These are phyloP conservation scores for Octonoba sinensis DNA, from an alignment of 2,888 invertebrate genomes.

Conservation along the genomic window DNA sequence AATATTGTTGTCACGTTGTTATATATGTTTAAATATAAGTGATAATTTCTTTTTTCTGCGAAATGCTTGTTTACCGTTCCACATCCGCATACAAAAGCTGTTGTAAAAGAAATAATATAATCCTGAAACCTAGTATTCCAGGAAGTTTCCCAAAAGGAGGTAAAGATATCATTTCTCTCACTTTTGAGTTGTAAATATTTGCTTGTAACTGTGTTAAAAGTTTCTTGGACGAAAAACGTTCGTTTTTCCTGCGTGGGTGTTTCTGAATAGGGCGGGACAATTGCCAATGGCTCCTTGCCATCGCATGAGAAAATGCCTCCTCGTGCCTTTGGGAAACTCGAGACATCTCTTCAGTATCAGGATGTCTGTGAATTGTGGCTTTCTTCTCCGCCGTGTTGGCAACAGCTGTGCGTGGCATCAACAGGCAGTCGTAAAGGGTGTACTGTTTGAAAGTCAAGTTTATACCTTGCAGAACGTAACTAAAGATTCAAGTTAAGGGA, in stretches of 20 bases:
- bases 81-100: too few species aligned
- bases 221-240: too few species aligned
- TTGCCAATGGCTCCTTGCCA: slow-evolving; percentile 47
- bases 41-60: too few species aligned
- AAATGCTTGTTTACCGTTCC: too few species aligned
- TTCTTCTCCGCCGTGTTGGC: too few species aligned
- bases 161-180: slow-evolving; percentile 17
- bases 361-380: neutral
- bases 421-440: too few species aligned
- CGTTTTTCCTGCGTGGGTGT: slow-evolving; percentile 26
- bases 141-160: too few species aligned
- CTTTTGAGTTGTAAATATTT: slow-evolving; percentile 26
- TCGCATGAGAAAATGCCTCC: slow-evolving; percentile 31
- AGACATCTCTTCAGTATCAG: slow-evolving; percentile 19
- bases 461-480: slow-evolving; percentile 11
- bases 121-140: too few species aligned
- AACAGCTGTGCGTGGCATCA: too few species aligned
- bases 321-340: slow-evolving; percentile 23
- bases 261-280: slow-evolving; percentile 22
- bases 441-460: slow-evolving; percentile 25
- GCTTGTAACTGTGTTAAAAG: slow-evolving; percentile 1
- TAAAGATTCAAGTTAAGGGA: neutral
- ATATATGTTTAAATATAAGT: too few species aligned
- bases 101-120: too few species aligned
- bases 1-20: too few species aligned